Evolutionary conservation across 2,113 vertebrate species (phyloP).

Genomic region (Notarius lentiginosus): DNA sequence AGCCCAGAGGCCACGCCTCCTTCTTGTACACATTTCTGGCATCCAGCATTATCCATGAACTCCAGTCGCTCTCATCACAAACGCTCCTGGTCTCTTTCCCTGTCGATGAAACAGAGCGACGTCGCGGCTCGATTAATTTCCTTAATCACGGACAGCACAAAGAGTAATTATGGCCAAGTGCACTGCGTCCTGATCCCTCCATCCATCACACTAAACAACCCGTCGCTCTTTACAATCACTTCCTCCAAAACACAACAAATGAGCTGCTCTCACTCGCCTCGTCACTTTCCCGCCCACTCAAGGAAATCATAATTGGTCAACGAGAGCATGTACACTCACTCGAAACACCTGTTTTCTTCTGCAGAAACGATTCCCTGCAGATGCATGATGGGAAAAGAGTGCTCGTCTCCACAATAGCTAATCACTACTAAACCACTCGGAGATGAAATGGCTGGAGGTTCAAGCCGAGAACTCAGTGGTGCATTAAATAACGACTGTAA

Average conservation of each 20-base stretch:
- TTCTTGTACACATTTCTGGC: neutral
- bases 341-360: neutral
- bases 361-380: slow-evolving; percentile 28
- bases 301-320: slow-evolving; percentile 38
- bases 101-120: slow-evolving; percentile 70
- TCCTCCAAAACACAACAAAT: slow-evolving; percentile 49
- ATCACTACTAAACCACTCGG: slow-evolving; percentile 35
- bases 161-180: slow-evolving; percentile 84
- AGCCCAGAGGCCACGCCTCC: neutral
- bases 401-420: slow-evolving; percentile 33
- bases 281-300: slow-evolving; percentile 51
- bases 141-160: slow-evolving; percentile 78
- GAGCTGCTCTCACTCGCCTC: slow-evolving; percentile 49
- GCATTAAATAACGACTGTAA: slow-evolving; percentile 5
- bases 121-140: slow-evolving; percentile 85
- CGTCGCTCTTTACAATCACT: slow-evolving; percentile 42
- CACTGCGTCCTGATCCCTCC: slow-evolving; percentile 71
- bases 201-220: slow-evolving; percentile 77
- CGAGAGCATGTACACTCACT: neutral
- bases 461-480: neutral
- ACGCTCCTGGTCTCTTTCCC: slow-evolving; percentile 73
- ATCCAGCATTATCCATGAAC: slow-evolving; percentile 4
- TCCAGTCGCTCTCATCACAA: slow-evolving; percentile 65
- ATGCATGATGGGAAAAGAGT: slow-evolving; percentile 31
- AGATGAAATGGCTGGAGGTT: neutral